phyloP scores from a whole-genome alignment of 2,888 invertebrate species.

The Sussaba pulchella region DNA sequence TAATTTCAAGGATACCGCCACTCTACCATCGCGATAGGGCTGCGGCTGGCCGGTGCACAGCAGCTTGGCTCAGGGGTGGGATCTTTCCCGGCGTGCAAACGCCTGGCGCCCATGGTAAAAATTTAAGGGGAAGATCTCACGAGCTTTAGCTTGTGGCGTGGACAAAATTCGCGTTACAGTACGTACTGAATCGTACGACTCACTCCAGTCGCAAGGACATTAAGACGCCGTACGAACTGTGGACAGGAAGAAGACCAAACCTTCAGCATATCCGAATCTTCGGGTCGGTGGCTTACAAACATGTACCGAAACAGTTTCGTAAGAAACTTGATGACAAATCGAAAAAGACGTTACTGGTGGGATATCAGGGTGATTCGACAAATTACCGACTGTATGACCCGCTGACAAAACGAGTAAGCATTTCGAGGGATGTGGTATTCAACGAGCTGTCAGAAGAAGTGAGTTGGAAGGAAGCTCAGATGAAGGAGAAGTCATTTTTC shows the following conservation, averaged over 20 bases:
- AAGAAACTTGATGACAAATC: slow-evolving; percentile 64
- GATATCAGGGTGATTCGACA: slow-evolving; percentile 57
- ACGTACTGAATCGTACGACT: no score
- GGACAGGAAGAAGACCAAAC: not conserved
- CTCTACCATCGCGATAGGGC: no score
- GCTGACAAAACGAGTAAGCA: not conserved
- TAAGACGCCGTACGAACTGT: not conserved
- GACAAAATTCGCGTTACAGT: no score
- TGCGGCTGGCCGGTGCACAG: no score
- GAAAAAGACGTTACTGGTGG: slow-evolving; percentile 65
- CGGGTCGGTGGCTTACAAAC: slow-evolving; percentile 30
- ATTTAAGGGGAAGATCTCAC: no score
- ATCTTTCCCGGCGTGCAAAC: no score
- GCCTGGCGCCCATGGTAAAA: no score
- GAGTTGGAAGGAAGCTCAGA: not conserved
- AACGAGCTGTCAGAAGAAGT: not conserved
- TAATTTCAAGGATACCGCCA: no score
- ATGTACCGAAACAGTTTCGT: slow-evolving; percentile 54
- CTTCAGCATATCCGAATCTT: not conserved
- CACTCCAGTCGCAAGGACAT: no score
- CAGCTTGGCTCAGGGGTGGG: no score
- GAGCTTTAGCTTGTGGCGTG: no score
- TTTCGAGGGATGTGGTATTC: not conserved
- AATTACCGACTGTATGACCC: slow-evolving; percentile 46
- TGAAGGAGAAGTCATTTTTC: no score